Conservation (phyloP, 1,140 invertebrate species). For the Drosophila ficusphila region DNA sequence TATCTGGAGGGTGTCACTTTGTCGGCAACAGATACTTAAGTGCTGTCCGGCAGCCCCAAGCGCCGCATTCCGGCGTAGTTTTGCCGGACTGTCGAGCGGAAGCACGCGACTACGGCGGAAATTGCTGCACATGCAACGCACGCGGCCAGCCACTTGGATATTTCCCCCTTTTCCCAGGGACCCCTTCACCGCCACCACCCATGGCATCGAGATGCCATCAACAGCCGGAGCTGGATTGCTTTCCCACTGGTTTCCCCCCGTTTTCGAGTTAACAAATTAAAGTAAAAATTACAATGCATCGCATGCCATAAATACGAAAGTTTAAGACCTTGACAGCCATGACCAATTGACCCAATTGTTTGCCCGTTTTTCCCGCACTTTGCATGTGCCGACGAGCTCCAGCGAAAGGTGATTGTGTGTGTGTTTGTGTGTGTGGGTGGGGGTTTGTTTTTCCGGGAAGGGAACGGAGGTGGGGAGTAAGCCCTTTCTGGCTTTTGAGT, state of each 20-base stretch:
- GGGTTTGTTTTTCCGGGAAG: background rate
- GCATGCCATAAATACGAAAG: constrained; percentile 74
- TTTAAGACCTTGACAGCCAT: constrained; percentile 77
- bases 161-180: background rate
- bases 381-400: constrained; percentile 45
- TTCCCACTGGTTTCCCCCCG: background rate
- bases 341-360: constrained; percentile 79
- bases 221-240: constrained; percentile 33
- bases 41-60: constrained; percentile 35
- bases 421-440: constrained; percentile 4
- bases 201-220: constrained; percentile 36
- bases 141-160: constrained; percentile 49
- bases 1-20: constrained; percentile 65
- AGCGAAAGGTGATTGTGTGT: constrained; percentile 38
- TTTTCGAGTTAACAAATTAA: constrained; percentile 68
- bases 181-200: background rate
- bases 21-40: constrained; percentile 75
- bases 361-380: constrained; percentile 35
- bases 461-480: background rate
- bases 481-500: constrained; percentile 17
- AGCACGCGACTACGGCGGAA: constrained; percentile 74
- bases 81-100: constrained; percentile 56
- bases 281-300: constrained; percentile 73
- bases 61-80: constrained; percentile 15
- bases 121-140: constrained; percentile 77